Evolutionary conservation across 30 jellyfish, hydroid and myxozoan genomes (phyloP).

Genomic region (Phacellophora camtschatica): DNA sequence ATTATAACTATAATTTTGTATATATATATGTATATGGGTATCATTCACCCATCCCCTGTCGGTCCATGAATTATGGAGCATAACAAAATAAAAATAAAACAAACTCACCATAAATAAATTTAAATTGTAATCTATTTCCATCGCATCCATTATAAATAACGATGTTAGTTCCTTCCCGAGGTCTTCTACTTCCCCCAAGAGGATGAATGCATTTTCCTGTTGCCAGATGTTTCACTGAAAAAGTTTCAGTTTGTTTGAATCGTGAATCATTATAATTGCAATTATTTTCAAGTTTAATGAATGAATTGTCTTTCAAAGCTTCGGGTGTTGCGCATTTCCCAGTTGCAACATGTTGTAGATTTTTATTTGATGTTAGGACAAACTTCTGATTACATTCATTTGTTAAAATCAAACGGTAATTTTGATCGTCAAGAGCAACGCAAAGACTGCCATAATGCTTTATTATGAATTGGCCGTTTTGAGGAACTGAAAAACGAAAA

Average conservation of each 20-base stretch:
- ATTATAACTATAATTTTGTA: too few species aligned
- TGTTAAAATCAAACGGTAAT: neutral
- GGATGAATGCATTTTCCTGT: conserved; percentile 59
- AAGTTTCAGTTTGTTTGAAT: neutral
- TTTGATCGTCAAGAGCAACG: neutral
- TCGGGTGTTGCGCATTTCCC: conserved; percentile 23
- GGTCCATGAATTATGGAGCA: too few species aligned
- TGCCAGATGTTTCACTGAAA: conserved; percentile 22
- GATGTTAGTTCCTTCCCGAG: conserved; percentile 29
- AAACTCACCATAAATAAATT: conserved; percentile 9
- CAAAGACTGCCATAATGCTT: conserved; percentile 8
- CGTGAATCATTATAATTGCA: neutral
- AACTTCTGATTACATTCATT: neutral
- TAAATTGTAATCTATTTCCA: conserved; percentile 25
- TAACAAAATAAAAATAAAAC: too few species aligned
- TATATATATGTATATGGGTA: too few species aligned
- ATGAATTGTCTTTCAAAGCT: neutral
- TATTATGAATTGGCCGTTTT: neutral
- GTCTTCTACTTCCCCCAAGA: conserved; percentile 12
- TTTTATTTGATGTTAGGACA: neutral
- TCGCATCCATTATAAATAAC: conserved; percentile 44
- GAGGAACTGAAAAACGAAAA: conserved; percentile 11
- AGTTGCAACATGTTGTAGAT: neutral
- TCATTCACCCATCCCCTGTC: too few species aligned
- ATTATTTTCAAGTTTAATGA: neutral